Evolutionary conservation across 2,113 vertebrate genomes (phyloP).

Genomic region (Istiophorus platypterus): DNA sequence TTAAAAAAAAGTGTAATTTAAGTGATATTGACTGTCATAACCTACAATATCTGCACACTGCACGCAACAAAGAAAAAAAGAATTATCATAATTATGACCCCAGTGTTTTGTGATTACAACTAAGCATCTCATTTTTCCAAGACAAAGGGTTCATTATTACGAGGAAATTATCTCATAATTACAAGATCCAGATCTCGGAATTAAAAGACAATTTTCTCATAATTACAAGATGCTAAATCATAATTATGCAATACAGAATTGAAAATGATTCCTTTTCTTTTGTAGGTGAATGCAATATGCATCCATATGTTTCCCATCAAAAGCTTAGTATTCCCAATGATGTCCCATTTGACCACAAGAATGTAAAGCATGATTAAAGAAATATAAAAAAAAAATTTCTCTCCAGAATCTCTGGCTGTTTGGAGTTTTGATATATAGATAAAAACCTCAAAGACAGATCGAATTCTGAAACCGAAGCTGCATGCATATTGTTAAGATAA

Average conservation of each 20-base stretch:
- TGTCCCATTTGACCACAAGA: constrained; percentile 60
- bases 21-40: neutral
- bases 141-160: constrained; percentile 13
- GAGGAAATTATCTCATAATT: constrained; percentile 21
- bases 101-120: neutral
- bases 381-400: neutral
- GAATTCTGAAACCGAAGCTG: constrained; percentile 18
- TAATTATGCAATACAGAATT: constrained; percentile 12
- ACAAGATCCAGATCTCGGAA: neutral
- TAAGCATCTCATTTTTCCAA: neutral
- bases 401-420: constrained; percentile 31
- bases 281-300: neutral
- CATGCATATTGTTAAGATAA: constrained; percentile 61
- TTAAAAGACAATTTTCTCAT: neutral
- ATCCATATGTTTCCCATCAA: constrained; percentile 24
- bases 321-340: neutral
- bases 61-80: neutral
- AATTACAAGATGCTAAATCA: constrained; percentile 13
- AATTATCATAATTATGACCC: neutral
- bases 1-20: neutral
- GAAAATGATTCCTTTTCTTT: neutral
- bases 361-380: constrained; percentile 69
- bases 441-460: constrained; percentile 13
- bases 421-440: constrained; percentile 19
- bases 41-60: neutral